A percentile compares a stretch with the other conserved stretches of the same genome.
Evolutionary conservation across 2,888 invertebrate species (phyloP).

Genomic region (Hipparchia sbordonii): DNA sequence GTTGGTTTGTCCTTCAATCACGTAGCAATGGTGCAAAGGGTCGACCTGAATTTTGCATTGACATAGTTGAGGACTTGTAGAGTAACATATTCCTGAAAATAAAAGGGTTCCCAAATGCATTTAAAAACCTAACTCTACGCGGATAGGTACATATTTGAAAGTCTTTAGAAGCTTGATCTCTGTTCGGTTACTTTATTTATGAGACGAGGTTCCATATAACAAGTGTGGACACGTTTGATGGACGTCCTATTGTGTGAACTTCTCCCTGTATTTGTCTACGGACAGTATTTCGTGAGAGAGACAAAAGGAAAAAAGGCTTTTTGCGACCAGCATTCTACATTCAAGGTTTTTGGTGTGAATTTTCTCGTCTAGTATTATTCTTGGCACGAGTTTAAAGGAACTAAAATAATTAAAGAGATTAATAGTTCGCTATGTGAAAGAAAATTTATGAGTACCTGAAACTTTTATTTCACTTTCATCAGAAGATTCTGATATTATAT

Average conservation of each 20-base stretch:
- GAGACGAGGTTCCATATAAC: background rate
- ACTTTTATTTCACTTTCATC: background rate
- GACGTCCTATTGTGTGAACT: background rate
- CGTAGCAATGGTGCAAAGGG: no score
- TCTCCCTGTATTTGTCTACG: constrained; percentile 1
- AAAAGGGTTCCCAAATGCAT: no score
- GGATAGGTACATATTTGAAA: no score
- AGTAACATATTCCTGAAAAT: no score
- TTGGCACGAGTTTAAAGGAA: background rate
- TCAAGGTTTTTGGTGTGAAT: background rate
- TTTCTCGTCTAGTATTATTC: background rate
- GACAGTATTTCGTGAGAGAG: background rate
- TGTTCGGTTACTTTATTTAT: no score
- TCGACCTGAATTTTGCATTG: no score
- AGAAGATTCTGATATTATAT: background rate
- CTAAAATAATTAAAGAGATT: background rate
- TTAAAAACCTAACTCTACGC: no score
- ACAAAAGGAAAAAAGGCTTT: background rate
- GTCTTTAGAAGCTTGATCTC: no score
- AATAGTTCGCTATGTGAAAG: background rate
- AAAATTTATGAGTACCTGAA: background rate
- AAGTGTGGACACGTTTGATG: constrained; percentile 11
- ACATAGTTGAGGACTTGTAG: no score
- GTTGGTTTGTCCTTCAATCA: no score
- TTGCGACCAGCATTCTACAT: background rate